Base-by-base conservation (phyloP, 2,888 invertebrate genomes). In the Pterostichus niger region DNA sequence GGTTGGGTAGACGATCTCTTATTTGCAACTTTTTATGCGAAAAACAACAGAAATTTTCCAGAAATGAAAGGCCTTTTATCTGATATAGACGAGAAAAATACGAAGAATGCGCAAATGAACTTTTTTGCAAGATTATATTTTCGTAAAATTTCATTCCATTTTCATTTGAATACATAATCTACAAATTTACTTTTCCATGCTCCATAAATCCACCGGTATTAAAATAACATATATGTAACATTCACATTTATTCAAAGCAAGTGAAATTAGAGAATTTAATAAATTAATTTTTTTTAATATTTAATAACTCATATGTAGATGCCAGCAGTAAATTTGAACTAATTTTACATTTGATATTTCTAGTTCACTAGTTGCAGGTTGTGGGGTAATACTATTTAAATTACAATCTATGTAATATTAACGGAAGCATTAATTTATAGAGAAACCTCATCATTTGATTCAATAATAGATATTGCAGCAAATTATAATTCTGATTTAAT, bases 11-110 rank as follows among this genome's bases (percentile, higher is more conserved):
- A 71, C 44, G 31, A 56, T 77, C 56, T 78, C 78, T 78, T 78
- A 78, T 78, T 78, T 78, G 78, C 78, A 78, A 78, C 61, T 78
- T 78, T 78, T 59, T 78, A 78, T 78, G 78, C 35, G 78, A 78
- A 59, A 78, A 78, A 78, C 78, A 78, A 78, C 78, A 78, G 78
- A 78, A 24, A 78, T 78, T 78, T 61, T 61, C 52, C 49, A 78
- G 78, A 78, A 78, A 78, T 78, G 59, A 78, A 78, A 78, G 61
- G 44, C 61, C 11, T 44, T 78, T 61, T 61, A 78, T 78, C 61
- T 78, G 76, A 77, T 77, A 64, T 35, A 64, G 64, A 64, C 64
- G 64, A 11, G 24, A 46, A 49, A 64, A 75, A 75, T 52, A 75
- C 52, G 75, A 75, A 75, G 49, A 52, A 75, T 64, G 64, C 64